A percentile compares a stretch with the other conserved stretches of the same genome.
These are phyloP conservation scores for Onychostoma macrolepis DNA, from an alignment of 2,113 vertebrate species.

Conservation along the genomic window DNA sequence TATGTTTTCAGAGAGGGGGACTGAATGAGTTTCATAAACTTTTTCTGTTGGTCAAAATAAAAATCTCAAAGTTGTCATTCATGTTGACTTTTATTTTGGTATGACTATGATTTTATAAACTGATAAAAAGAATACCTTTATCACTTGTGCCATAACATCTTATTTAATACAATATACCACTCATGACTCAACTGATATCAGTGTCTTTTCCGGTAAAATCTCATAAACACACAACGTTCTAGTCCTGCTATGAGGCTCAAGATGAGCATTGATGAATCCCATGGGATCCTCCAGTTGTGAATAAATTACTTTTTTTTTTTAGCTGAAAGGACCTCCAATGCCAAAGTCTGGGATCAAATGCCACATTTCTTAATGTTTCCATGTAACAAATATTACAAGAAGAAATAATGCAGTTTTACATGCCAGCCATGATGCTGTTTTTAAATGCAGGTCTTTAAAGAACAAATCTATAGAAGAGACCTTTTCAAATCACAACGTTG, in stretches of 20 bases:
- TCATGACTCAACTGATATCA: neutral
- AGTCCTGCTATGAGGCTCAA: neutral
- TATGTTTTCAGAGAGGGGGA: neutral
- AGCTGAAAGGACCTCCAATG: no score
- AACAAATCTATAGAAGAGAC: neutral
- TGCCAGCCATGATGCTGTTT: neutral
- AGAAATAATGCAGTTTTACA: neutral
- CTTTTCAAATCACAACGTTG: neutral
- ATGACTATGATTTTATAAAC: neutral
- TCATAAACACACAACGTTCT: neutral
- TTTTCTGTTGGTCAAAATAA: neutral
- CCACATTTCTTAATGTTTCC: no score
- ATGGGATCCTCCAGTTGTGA: neutral
- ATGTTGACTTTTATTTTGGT: neutral
- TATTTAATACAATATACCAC: neutral
- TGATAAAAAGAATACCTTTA: neutral
- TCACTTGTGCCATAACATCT: neutral
- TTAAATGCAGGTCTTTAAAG: neutral
- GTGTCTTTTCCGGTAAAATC: neutral
- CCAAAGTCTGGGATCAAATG: no score
- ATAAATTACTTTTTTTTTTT: neutral
- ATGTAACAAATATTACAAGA: neutral
- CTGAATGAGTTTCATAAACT: neutral
- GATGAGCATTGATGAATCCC: neutral
- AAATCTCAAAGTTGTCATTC: neutral